Evolutionary conservation across 2,113 vertebrate species (phyloP), one percentile per base, ranked within the genome.

Genomic region (Austrofundulus limnaeus): DNA sequence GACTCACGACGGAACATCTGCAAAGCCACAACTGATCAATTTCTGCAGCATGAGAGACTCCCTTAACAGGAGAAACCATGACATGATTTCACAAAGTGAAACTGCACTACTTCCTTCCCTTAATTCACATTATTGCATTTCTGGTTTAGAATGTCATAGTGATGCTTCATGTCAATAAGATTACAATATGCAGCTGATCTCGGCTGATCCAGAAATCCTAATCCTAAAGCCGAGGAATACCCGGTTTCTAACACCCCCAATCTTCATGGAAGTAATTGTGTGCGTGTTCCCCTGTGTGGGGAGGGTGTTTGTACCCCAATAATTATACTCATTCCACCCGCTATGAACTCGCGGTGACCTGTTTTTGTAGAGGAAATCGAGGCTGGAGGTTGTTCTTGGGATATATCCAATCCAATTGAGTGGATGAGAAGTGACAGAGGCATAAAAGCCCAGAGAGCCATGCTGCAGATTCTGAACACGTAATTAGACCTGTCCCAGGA

Each of bases 401-500:
- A 91, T 84, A 82, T 71, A 78, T 90, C 90, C 91, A 90, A 82
- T 88, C 81, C 81, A 80, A 72, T 82, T 85, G 72, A 89, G 61
- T 84, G 84, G 84, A 91, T 89, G 77, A 77, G 86, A 91, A 90
- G 86, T 90, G 89, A 91, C 89, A 89, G 86, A 86, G 80, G 82
- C 81, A 89, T 87, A 85, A 90, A 91, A 85, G 85, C 89, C 79
- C 76, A 74, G 47, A 81, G 80, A 90, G 71, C 71, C 76, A 80
- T 83, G 86, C 83, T 78, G 87, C 75, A 84, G 83, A 91, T 89
- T 91, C 85, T 66, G 76, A 91, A 89, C 85, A 89, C 70, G 70
- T 91, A 91, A 92, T 92, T 92, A 92, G 81, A 62, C 78, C 72
- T 21, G 73, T 91, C 91, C 88, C 88, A 78, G 62, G 84, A 90